Percentiles rank a stretch among this genome's conserved stretches.
phyloP scores from a whole-genome alignment of 2,888 invertebrate species.

The Synergus gifuensis region DNA sequence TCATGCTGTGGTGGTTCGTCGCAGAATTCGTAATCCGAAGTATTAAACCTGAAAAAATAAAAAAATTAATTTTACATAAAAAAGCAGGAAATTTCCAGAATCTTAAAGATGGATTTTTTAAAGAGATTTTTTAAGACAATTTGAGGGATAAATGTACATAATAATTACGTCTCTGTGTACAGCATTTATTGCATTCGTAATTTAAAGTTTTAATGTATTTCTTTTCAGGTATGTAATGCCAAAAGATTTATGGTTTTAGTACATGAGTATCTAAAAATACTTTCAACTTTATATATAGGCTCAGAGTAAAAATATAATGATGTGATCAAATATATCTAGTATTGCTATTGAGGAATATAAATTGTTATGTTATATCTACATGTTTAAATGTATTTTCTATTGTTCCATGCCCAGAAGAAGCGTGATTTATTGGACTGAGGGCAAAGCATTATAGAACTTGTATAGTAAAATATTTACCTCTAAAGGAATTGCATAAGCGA shows the following conservation, averaged over 20 bases:
- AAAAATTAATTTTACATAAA: background rate
- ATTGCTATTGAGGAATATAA: background rate
- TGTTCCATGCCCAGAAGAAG: background rate
- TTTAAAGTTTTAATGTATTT: too few species aligned
- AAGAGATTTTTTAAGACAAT: background rate
- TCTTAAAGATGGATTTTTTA: background rate
- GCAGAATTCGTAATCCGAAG: slow-evolving; percentile 56
- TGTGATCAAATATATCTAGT: slow-evolving; percentile 4
- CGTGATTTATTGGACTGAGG: background rate
- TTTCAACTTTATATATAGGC: background rate
- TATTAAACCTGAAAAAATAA: background rate
- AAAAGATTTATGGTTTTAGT: background rate
- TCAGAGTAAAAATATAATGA: background rate
- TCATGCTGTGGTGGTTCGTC: slow-evolving; percentile 74
- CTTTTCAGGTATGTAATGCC: too few species aligned
- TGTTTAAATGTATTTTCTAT: background rate
- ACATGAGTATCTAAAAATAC: background rate
- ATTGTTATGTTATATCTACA: background rate
- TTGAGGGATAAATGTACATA: slow-evolving; percentile 50
- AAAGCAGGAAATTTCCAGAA: background rate
- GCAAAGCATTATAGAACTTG: background rate
- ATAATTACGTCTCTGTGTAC: slow-evolving; percentile 48
- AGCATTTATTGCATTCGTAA: too few species aligned
- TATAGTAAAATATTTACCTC: background rate
- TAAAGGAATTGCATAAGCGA: background rate